Evolutionary conservation across 1,140 invertebrate genomes (phyloP), one percentile per base, ranked within the genome.

Genomic region (Dendrolimus kikuchii): DNA sequence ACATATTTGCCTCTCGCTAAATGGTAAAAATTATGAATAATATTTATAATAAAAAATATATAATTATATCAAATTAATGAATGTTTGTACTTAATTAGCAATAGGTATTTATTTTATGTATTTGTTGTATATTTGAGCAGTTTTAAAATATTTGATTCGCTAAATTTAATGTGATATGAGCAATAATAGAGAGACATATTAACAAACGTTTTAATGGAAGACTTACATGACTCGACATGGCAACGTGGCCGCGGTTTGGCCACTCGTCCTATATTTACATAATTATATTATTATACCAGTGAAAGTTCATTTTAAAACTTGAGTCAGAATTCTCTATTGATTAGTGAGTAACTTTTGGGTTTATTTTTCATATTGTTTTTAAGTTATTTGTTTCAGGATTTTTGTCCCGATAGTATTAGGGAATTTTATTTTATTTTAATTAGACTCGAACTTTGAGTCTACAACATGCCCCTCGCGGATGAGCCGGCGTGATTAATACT

Each of bases 321-420:
- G 76, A 78, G 74, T 78, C 78, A 82, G 74, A 77, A 83, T 82
- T 77, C 79, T 83, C 74, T 85, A 77, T 83, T 81, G 72, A 82
- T 84, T 85, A 86, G 81, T 86, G 74, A 83, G 81, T 83, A 83
- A 83, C 74, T 83, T 85, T 82, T 79, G 74, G 76, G 76, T 86
- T 88, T 81, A 79, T 84, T 83, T 84, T 83, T 84, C 77, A 81
- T 86, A 83, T 86, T 84, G 80, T 86, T 86, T 86, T 86, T 86
- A 86, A 86, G 81, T 86, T 86, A 80, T 86, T 83, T 84, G 82
- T 84, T 86, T 84, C 81, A 77, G 83, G 81, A 84, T 86, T 86
- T 86, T 86, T 86, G 83, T 86, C 83, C 83, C 83, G 72, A 81
- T 86, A 86, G 80, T 79, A 86, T 84, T 86, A 86, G 83, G 83